Evolutionary conservation across 1,140 invertebrate genomes (phyloP), one percentile per base, ranked within the genome.

Genomic region (Penaeus japonicus): DNA sequence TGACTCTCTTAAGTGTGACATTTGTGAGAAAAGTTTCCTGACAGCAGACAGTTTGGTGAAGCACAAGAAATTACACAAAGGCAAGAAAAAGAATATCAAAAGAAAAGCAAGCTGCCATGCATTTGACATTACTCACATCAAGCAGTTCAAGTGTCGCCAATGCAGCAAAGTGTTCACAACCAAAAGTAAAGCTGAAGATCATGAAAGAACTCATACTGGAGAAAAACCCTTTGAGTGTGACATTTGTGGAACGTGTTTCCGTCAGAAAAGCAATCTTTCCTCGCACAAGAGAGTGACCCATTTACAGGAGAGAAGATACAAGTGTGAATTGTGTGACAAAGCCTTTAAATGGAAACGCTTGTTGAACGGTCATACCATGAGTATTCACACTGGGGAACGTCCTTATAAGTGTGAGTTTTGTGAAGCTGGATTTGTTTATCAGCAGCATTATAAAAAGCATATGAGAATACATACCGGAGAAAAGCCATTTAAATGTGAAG

Each of bases 391-490:
- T 0, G 95, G 96, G 30, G 95, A 96, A 92, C 92, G 96, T 0
- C 96, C 96, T 0, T 95, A 95, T 83, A 94, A 95, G 91, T 97
- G 96, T 91, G 92, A 94, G 2, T 92, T 95, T 0, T 97, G 96
- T 91, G 92, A 94, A 53, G 95, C 96, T 3, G 95, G 95, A 0
- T 97, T 97, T 92, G 96, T 96, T 18, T 96, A 97, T 93, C 95
- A 96, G 0, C 96, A 96, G 91, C 96, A 96, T 91, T 96, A 95
- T 91, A 96, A 96, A 92, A 97, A 97, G 89, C 96, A 97, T 91
- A 92, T 95, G 90, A 93, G 95, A 0, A 96, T 96, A 91, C 96
- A 97, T 91, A 87, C 85, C 0, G 85, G 85, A 18, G 85, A 87
- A 54, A 87, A 87, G 27, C 85, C 85, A 54, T 87, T 87, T 57